Conservation (phyloP, 2,888 invertebrate genomes). For the Bimastos eiseni region DNA sequence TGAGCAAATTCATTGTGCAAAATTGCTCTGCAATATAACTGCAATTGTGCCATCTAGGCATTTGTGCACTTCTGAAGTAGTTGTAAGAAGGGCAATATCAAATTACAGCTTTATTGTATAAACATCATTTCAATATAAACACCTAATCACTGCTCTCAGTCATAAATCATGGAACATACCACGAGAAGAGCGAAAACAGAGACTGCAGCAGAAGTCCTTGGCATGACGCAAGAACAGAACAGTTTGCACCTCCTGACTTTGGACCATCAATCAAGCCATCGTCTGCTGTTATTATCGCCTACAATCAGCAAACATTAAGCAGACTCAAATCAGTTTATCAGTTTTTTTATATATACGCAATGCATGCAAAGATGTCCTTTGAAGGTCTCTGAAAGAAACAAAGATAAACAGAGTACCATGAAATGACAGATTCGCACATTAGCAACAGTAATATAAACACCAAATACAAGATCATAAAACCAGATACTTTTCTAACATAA, state of each 20-base stretch:
- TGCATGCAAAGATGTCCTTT: not conserved
- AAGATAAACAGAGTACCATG: not conserved
- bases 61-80: too few relatives aligned
- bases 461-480: too few relatives aligned
- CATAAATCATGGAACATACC: conserved; percentile 56
- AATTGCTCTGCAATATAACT: too few relatives aligned
- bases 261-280: conserved; percentile 68
- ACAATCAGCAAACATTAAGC: conserved; percentile 1
- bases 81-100: too few relatives aligned
- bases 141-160: not conserved
- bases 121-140: not conserved
- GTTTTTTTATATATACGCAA: too few relatives aligned
- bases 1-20: too few relatives aligned
- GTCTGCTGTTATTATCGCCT: conserved; percentile 64
- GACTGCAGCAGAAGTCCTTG: conserved; percentile 55
- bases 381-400: not conserved
- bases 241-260: conserved; percentile 66
- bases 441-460: not conserved
- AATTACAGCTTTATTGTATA: too few relatives aligned
- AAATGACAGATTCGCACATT: not conserved
- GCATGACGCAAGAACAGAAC: conserved; percentile 62
- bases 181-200: conserved; percentile 65
- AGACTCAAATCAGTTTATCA: not conserved
- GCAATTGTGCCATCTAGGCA: too few relatives aligned
- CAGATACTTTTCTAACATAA: not conserved